phyloP scores from a whole-genome alignment of 2,797 vertebrate species.

The Scolopax rusticola region DNA sequence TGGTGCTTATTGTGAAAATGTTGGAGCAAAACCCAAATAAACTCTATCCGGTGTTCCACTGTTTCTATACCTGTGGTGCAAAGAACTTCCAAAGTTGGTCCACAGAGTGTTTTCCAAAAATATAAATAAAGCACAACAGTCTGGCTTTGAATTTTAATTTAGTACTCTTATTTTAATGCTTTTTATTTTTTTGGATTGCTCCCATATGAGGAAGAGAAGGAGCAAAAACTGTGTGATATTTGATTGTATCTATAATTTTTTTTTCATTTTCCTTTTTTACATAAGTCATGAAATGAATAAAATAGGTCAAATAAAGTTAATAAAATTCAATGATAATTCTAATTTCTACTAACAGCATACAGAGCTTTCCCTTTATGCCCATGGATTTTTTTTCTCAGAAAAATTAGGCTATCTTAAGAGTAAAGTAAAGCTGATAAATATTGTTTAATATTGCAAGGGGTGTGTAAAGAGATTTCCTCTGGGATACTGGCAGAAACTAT shows the following conservation, averaged over 20 bases:
- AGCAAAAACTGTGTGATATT: neutral
- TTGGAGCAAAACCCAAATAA: neutral
- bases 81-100: neutral
- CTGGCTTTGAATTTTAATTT: neutral
- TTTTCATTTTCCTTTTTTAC: neutral
- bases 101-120: neutral
- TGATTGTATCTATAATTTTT: neutral
- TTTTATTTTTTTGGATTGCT: neutral
- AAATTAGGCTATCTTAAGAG: neutral
- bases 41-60: neutral
- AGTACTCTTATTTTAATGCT: neutral
- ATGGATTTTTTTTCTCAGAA: neutral
- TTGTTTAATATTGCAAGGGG: neutral
- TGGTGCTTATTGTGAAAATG: neutral
- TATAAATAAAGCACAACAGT: neutral
- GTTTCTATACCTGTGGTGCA: neutral
- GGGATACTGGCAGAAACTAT: neutral
- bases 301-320: neutral
- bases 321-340: neutral
- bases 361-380: neutral
- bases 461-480: conserved; percentile 12
- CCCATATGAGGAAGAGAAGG: neutral
- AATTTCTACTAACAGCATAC: neutral
- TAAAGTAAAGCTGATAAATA: neutral
- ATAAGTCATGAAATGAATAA: neutral